phyloP scores from a whole-genome alignment of 2,797 vertebrate species.

The Chromobotia macracanthus region DNA sequence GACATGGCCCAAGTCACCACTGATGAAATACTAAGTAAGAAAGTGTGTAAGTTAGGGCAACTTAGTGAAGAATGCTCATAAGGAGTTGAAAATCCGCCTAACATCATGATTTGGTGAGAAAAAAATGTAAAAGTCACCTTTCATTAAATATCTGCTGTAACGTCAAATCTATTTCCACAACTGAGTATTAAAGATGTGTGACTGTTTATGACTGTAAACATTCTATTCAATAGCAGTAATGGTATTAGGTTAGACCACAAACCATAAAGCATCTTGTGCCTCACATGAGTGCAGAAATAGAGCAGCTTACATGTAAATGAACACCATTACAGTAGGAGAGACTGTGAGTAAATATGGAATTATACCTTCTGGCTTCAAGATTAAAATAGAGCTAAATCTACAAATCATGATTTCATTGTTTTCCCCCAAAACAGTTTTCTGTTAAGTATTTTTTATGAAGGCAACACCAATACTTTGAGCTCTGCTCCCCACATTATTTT shows the following conservation, averaged over 20 bases:
- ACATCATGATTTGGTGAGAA: not conserved
- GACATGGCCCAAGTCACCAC: conserved; percentile 31
- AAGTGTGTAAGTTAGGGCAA: not conserved
- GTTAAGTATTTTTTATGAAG: too few species aligned
- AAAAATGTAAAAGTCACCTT: conserved; percentile 27
- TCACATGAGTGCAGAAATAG: not conserved
- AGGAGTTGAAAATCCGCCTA: not conserved
- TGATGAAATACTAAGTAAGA: not conserved
- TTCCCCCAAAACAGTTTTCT: too few species aligned
- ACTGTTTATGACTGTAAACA: not conserved
- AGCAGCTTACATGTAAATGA: too few species aligned
- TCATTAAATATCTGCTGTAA: not conserved
- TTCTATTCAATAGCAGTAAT: not conserved
- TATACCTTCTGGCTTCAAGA: too few species aligned
- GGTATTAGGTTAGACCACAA: conserved; percentile 17
- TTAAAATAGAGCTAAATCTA: too few species aligned
- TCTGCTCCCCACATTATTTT: too few species aligned
- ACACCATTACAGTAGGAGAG: too few species aligned
- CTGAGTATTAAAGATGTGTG: conserved; percentile 10
- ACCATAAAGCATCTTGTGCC: not conserved
- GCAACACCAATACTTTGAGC: too few species aligned
- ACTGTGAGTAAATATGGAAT: too few species aligned
- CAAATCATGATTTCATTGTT: too few species aligned
- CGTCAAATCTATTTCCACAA: conserved; percentile 10
- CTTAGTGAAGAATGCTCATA: not conserved